phyloP scores from a whole-genome alignment of 2,113 vertebrate genomes.

The Menura novaehollandiae region DNA sequence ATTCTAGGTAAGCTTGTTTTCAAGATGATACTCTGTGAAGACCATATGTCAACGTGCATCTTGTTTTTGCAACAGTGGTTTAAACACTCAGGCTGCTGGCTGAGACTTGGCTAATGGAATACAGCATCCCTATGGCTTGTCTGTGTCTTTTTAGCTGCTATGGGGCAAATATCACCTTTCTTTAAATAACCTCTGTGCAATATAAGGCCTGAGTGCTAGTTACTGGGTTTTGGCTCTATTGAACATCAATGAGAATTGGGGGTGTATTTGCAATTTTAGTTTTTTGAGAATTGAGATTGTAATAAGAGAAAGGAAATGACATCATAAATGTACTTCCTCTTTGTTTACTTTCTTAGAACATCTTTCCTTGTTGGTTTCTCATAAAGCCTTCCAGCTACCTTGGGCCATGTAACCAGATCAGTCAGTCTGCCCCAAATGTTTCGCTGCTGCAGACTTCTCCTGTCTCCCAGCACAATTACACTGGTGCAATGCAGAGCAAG shows the following conservation, averaged over 20 bases:
- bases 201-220: background rate
- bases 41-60: accelerated
- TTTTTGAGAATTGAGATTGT: background rate
- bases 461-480: accelerated
- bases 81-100: background rate
- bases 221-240: background rate
- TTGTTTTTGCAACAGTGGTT: background rate
- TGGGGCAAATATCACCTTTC: background rate
- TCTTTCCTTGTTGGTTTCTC: background rate
- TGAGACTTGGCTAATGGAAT: background rate
- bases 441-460: background rate
- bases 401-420: background rate
- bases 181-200: background rate
- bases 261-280: background rate
- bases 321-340: background rate
- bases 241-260: background rate
- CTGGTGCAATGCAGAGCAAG: background rate
- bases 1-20: background rate
- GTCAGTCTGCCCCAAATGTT: background rate
- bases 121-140: background rate
- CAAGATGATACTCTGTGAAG: background rate
- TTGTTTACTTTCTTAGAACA: background rate
- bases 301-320: background rate
- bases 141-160: background rate
- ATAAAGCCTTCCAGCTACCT: background rate